A percentile compares a stretch with the other conserved stretches of the same genome.
Conservation (phyloP, 2,113 vertebrate genomes). For the Tauraco erythrolophus region DNA sequence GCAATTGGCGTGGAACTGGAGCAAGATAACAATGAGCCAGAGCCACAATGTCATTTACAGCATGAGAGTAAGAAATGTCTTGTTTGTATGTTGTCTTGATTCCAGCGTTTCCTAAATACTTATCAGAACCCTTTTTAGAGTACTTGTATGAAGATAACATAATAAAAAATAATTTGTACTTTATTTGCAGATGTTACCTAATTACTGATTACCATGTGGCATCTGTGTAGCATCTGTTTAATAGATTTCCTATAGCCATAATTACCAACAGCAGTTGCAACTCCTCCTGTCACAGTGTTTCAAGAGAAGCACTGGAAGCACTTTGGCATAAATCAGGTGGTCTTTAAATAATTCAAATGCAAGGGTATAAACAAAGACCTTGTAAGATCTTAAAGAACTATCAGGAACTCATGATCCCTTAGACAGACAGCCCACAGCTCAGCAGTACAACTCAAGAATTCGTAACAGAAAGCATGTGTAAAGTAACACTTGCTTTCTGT, state of each 20-base stretch:
- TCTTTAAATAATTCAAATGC: slow-evolving; percentile 11
- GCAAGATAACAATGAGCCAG: not conserved
- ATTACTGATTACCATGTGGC: not conserved
- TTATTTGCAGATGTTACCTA: not conserved
- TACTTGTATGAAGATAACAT: not conserved
- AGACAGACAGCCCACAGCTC: not conserved
- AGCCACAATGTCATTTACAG: not conserved
- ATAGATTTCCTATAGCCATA: not conserved
- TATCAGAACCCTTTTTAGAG: not conserved
- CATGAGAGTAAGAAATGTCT: slow-evolving; percentile 50
- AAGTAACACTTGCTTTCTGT: too few relatives aligned
- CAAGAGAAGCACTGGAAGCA: not conserved
- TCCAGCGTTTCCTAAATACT: not conserved
- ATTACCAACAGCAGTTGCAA: not conserved
- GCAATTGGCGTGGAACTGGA: not conserved
- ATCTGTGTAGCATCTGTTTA: not conserved
- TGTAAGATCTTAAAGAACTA: not conserved
- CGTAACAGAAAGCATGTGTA: not conserved
- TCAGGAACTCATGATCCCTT: not conserved
- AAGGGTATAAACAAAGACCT: not conserved
- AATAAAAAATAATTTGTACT: not conserved
- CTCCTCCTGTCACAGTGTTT: not conserved
- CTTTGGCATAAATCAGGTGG: not conserved
- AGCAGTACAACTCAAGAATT: not conserved
- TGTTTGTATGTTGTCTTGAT: not conserved